Base-by-base conservation (phyloP, 2,888 invertebrate genomes). In the Rhingia campestris region DNA sequence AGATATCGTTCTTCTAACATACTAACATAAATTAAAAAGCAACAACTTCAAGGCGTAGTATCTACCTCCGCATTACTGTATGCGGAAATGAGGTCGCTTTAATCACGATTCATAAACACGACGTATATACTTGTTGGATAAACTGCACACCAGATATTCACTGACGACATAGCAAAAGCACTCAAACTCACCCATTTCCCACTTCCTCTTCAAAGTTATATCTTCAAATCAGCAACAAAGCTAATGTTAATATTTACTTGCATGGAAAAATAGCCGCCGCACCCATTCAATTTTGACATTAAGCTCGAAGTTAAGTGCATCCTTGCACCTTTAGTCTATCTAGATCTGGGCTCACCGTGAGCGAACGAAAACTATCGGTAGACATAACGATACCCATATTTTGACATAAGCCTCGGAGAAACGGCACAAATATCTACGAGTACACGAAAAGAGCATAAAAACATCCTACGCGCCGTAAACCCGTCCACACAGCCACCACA, bases 351-450 rank as follows among this genome's bases (percentile, higher is more conserved):
- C 35, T 49, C 9, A 63, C 5, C n/a, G 43, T 75, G 63, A 58
- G 47, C n/a, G 49, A 56, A 41, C 49, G 14, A 6, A 22, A 41
- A 43, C 49, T 54, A 30, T 49, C 49, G 49, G 6, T 49, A 22
- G 9, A 54, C 37, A 41, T 33, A 49, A 58, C 58, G 33, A 53
- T 53, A 35, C 56, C 51, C 74, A 69, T 69, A 64, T 76, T 70
- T 76, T 63, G 58, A 75, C 49, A 53, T 76, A 75, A 81, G 81
- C 75, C 61, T 43, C 56, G 59, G 53, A 66, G 39, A 59, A 76
- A 70, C 37, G 59, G 45, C 53, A 22, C 22, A 67, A 56, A 63
- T 74, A 63, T 61, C 61, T 43, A 37, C 41, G 22, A 22, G 22
- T 9, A 41, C 67, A 75, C 56, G 56, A 80, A 63, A 76, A 70